These are phyloP conservation scores for Parasteatoda lunata DNA, from an alignment of 2,888 invertebrate genomes.

Conservation along the genomic window DNA sequence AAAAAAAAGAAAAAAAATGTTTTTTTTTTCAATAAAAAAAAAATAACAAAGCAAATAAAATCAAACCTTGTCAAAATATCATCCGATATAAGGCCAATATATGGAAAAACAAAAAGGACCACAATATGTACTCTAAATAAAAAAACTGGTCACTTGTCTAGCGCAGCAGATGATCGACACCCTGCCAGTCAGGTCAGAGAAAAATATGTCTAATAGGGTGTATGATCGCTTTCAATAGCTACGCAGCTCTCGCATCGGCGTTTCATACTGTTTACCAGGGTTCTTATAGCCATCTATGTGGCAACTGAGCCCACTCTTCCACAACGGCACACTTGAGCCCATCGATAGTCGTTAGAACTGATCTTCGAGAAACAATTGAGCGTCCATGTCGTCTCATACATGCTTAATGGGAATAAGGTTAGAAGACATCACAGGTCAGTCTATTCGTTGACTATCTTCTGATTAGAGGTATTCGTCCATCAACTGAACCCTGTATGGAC, in stretches of 20 bases:
- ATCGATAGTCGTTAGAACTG: background rate
- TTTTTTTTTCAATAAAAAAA: background rate
- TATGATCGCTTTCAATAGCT: background rate
- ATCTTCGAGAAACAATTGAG: background rate
- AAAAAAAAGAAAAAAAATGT: background rate
- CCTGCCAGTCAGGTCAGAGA: background rate
- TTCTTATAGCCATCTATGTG: conserved; percentile 1
- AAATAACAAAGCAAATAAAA: background rate
- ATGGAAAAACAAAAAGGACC: background rate
- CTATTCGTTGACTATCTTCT: background rate
- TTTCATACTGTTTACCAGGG: conserved; percentile 11
- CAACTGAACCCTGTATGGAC: background rate
- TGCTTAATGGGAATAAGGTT: background rate
- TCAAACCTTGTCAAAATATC: background rate
- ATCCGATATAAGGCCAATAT: background rate
- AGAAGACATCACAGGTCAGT: conserved; percentile 4
- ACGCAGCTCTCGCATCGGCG: background rate
- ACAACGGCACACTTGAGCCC: background rate
- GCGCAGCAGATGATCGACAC: background rate
- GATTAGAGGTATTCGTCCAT: background rate
- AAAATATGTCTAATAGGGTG: background rate
- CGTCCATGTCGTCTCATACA: background rate
- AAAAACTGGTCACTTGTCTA: background rate
- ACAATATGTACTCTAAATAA: background rate
- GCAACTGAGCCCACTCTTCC: background rate